Percentiles rank a stretch among this genome's conserved stretches.
Evolutionary conservation across 64 coral and sea anemone species (phyloP).

Genomic region (Acropora tenuis): DNA sequence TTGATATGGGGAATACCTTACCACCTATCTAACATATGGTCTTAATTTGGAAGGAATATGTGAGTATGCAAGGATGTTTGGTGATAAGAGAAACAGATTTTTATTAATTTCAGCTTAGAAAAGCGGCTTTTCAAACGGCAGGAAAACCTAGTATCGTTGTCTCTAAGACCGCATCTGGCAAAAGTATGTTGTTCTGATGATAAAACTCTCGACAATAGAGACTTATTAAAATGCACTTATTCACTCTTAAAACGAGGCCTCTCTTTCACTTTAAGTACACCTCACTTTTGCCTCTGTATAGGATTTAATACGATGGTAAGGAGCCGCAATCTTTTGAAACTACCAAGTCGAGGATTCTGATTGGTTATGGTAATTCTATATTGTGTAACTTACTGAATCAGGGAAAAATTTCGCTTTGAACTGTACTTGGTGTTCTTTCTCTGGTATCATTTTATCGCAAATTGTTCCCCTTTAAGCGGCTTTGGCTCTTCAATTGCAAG

Average conservation of each 20-base stretch:
- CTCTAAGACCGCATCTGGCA: constrained; percentile 3
- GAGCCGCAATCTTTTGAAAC: too few relatives aligned
- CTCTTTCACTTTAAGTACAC: too few relatives aligned
- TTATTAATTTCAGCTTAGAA: constrained; percentile 32
- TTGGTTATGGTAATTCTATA: too few relatives aligned
- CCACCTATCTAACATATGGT: constrained; percentile 44
- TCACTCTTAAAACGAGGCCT: neutral
- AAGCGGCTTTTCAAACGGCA: constrained; percentile 10
- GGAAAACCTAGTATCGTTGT: neutral
- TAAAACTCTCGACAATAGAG: neutral
- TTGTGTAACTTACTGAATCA: too few relatives aligned
- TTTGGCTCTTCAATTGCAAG: too few relatives aligned
- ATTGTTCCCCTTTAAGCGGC: too few relatives aligned
- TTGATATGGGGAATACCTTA: constrained; percentile 21
- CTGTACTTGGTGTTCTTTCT: neutral
- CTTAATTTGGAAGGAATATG: constrained; percentile 16
- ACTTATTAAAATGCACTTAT: neutral
- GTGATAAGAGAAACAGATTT: constrained; percentile 41
- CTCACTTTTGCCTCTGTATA: too few relatives aligned
- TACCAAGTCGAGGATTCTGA: too few relatives aligned
- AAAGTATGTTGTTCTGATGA: neutral
- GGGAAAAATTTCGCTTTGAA: too few relatives aligned
- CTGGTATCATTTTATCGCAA: neutral
- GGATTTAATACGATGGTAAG: too few relatives aligned
- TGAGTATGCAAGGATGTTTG: neutral